Conservation (phyloP, 2,113 vertebrate genomes). For the Sorex fumeus region DNA sequence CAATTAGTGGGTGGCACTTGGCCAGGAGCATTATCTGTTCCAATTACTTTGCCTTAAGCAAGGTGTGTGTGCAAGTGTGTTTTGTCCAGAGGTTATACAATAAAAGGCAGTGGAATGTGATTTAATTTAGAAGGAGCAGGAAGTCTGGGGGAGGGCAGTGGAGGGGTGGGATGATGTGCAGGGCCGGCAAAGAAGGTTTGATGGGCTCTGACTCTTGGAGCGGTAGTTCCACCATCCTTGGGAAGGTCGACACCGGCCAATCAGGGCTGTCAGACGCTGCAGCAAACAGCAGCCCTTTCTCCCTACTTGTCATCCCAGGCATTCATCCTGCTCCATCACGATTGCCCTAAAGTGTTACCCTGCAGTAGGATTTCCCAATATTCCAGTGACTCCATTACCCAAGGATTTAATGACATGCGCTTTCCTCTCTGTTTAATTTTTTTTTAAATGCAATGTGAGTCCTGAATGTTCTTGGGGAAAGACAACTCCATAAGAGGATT, state of each 20-base stretch:
- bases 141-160: background rate
- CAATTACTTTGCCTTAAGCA: conserved; percentile 66
- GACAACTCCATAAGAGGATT: conserved; percentile 72
- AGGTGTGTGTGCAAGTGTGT: background rate
- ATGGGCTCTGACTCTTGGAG: conserved; percentile 64
- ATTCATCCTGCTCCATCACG: background rate
- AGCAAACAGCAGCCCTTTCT: conserved; percentile 84
- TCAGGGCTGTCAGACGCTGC: conserved; percentile 84
- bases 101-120: conserved; percentile 71
- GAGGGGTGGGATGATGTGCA: background rate
- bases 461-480: conserved; percentile 78
- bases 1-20: conserved; percentile 58
- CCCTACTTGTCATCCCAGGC: conserved; percentile 70
- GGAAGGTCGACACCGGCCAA: conserved; percentile 55
- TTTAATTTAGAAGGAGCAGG: conserved; percentile 68
- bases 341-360: conserved; percentile 78
- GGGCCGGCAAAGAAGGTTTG: background rate
- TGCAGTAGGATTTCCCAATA: conserved; percentile 85
- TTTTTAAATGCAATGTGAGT: conserved; percentile 73
- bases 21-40: conserved; percentile 55
- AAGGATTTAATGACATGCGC: conserved; percentile 81
- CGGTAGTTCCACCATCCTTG: background rate
- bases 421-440: conserved; percentile 51
- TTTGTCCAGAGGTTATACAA: conserved; percentile 70
- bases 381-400: conserved; percentile 84